A percentile compares a stretch with the other conserved stretches of the same genome.
Evolutionary conservation across 1,140 invertebrate species (phyloP).

Genomic region (Heliothis subflexa): DNA sequence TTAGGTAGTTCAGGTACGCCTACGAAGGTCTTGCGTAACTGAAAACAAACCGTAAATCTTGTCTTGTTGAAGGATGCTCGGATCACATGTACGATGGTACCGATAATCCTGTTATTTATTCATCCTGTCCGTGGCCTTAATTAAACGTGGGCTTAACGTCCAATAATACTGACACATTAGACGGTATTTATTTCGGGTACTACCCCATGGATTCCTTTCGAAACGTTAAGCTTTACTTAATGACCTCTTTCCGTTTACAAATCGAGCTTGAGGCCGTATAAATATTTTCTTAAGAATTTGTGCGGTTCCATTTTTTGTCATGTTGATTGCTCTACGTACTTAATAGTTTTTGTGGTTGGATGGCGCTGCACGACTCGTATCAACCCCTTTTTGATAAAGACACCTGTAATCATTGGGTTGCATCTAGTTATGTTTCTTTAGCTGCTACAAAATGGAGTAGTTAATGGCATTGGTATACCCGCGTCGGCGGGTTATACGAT

Average conservation of each 20-base stretch:
- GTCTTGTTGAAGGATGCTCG: conserved; percentile 51
- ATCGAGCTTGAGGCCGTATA: conserved; percentile 5
- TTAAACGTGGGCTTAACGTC: conserved; percentile 63
- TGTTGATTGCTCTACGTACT: conserved; percentile 11
- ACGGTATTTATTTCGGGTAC: conserved; percentile 69
- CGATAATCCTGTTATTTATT: conserved; percentile 81
- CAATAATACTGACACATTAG: conserved; percentile 64
- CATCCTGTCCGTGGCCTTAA: conserved; percentile 63
- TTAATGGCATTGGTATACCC: conserved; percentile 33
- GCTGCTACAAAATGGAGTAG: conserved; percentile 8
- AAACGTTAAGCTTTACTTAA: conserved; percentile 64
- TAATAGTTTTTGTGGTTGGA: conserved; percentile 3
- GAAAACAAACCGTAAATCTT: conserved; percentile 49
- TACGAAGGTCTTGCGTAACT: conserved; percentile 39
- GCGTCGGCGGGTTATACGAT: not conserved
- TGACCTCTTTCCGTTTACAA: conserved; percentile 61
- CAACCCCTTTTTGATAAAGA: conserved; percentile 14
- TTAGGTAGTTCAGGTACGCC: conserved; percentile 1
- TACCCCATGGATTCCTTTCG: conserved; percentile 57
- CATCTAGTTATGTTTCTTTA: conserved; percentile 24
- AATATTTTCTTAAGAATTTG: conserved; percentile 38
- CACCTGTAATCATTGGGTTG: conserved; percentile 11
- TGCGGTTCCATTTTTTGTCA: conserved; percentile 16
- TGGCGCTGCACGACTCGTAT: conserved; percentile 8
- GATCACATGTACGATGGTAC: conserved; percentile 67